Evolutionary conservation across 2,113 vertebrate species (phyloP), one percentile per base, ranked within the genome.

Genomic region (Lethenteron camtschaticum): DNA sequence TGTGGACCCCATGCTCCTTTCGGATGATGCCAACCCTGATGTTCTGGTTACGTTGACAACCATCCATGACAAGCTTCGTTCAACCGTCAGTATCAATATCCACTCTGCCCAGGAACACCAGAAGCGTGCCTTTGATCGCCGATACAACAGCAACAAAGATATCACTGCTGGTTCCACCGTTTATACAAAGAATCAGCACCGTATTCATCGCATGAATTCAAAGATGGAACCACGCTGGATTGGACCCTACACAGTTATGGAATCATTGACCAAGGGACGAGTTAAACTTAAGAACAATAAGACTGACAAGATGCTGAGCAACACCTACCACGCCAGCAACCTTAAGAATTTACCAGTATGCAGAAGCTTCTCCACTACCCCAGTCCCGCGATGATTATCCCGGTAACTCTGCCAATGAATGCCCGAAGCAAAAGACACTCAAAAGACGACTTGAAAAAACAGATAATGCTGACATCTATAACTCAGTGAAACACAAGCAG

Each of bases 281-380:
- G 59, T 13, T 16, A 63, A 63, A 16, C 59, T 63, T 13, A 63
- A 63, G 16, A 63, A 63, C 16, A 63, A 13, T 13, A 63, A 63
- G 59, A 63, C 59, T 16, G 3, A 63, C 59, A 63, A 4, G 59
- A 63, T 63, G 12, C 3, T 63, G 16, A 63, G 59, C 16, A 63
- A 63, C 12, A 63, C 59, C 59, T 63, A 63, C 59, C 59, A 63
- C 16, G 59, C 59, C 3, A 63, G 59, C 59, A 63, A 63, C 59
- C 59, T 63, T 16, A 63, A 63, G 3, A 63, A 63, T 63, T 16
- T 63, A 63, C 59, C 12, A 13, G 16, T 13, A 63, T 63, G 59
- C 59, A 13, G 16, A 13, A 3, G 12, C 3, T 13, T 63, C 59
- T 13, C 16, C 59, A 63, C 12, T 63, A 13, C 59, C 59, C 59